phyloP scores from a whole-genome alignment of 1,140 invertebrate genomes.

The Drosophila simulans region DNA sequence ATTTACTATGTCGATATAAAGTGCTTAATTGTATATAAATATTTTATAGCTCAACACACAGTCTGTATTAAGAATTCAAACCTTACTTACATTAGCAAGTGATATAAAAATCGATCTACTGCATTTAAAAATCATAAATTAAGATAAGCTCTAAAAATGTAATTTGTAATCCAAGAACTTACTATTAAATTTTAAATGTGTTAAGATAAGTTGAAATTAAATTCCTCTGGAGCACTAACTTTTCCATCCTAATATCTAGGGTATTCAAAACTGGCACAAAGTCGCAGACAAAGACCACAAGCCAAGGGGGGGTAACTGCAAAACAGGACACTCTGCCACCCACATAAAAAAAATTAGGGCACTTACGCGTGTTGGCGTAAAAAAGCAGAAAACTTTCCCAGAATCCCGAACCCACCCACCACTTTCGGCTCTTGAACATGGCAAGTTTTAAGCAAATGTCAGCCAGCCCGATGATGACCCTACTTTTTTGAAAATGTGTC shows the following conservation, averaged over 20 bases:
- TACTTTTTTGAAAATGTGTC: slow-evolving; percentile 80
- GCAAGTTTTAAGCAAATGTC: slow-evolving; percentile 79
- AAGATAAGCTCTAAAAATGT: too few relatives aligned
- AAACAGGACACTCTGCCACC: slow-evolving; percentile 34
- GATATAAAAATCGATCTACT: too few relatives aligned
- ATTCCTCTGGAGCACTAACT: not conserved
- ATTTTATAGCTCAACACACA: too few relatives aligned
- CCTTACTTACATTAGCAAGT: too few relatives aligned
- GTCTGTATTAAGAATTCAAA: too few relatives aligned
- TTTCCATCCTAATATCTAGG: slow-evolving; percentile 1
- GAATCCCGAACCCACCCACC: not conserved
- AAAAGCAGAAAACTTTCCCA: slow-evolving; percentile 71
- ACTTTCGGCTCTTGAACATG: slow-evolving; percentile 34
- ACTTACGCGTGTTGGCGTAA: slow-evolving; percentile 79
- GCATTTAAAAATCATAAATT: too few relatives aligned
- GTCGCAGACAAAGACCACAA: slow-evolving; percentile 35
- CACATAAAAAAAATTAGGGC: slow-evolving; percentile 71
- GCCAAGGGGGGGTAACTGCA: slow-evolving; percentile 4
- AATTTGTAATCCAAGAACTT: too few relatives aligned
- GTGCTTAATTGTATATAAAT: too few relatives aligned
- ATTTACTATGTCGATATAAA: too few relatives aligned
- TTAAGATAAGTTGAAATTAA: not conserved
- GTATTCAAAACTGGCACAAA: slow-evolving; percentile 39
- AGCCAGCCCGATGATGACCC: slow-evolving; percentile 74
- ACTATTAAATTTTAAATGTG: not conserved